A percentile compares a stretch with the other conserved stretches of the same genome.
These are phyloP conservation scores for Oreochromis tanganicae DNA, from an alignment of 2,113 vertebrate genomes.

Conservation along the genomic window DNA sequence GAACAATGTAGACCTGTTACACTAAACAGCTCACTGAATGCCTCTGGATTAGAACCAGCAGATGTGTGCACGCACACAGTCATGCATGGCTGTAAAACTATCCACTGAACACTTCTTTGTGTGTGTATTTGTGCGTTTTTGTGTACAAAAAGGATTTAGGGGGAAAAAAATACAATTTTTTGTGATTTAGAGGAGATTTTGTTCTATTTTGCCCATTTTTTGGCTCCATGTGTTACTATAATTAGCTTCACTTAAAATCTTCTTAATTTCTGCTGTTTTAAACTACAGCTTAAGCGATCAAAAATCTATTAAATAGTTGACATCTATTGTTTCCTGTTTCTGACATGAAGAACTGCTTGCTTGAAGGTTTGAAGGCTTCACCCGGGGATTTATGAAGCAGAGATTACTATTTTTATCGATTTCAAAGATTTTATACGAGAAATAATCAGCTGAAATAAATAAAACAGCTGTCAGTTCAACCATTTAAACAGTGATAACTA, in stretches of 20 bases:
- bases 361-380: neutral
- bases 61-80: neutral
- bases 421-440: neutral
- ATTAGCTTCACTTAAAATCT: neutral
- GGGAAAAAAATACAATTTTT: neutral
- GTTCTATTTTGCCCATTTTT: neutral
- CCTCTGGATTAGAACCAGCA: conserved; percentile 31
- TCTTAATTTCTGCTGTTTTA: neutral
- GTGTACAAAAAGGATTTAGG: neutral
- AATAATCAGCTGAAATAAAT: neutral
- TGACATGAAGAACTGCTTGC: neutral
- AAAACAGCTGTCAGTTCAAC: neutral
- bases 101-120: conserved; percentile 25
- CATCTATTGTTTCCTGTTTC: neutral
- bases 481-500: neutral
- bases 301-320: neutral
- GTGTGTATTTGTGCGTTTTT: neutral
- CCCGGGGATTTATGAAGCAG: neutral
- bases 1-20: conserved; percentile 53
- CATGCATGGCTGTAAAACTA: conserved; percentile 8
- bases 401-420: neutral
- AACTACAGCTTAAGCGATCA: neutral
- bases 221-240: neutral
- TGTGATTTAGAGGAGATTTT: neutral
- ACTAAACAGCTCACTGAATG: conserved; percentile 38